Conservation (phyloP, 2,888 invertebrate genomes). For the Amaurobius ferox region DNA sequence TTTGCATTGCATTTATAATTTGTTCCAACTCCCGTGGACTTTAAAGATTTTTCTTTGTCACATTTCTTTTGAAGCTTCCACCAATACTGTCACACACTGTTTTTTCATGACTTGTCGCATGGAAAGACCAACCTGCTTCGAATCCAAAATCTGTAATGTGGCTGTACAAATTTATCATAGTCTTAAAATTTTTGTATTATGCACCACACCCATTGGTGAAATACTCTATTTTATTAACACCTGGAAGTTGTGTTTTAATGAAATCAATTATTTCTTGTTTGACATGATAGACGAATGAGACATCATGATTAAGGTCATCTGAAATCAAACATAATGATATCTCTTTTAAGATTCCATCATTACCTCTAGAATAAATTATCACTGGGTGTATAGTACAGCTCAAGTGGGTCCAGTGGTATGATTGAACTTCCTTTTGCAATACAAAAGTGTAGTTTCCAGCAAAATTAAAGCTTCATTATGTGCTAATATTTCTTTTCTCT, state of each 20-base stretch:
- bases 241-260: no score
- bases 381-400: no score
- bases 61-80: background rate
- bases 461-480: background rate
- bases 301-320: no score
- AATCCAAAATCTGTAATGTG: background rate
- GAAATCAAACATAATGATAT: no score
- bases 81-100: background rate
- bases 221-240: background rate
- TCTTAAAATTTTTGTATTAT: no score
- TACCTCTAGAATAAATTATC: no score
- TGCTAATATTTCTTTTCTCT: background rate
- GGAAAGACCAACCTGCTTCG: background rate
- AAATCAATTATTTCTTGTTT: no score
- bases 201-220: background rate
- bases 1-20: no score
- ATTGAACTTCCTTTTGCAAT: constrained; percentile 10
- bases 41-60: background rate
- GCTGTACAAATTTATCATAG: no score
- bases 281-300: background rate
- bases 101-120: constrained; percentile 13
- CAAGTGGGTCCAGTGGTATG: no score
- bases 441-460: constrained; percentile 3
- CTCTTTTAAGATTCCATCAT: no score
- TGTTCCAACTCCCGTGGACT: background rate